Conservation (phyloP, 2,888 invertebrate genomes). For the Leuctra nigra region DNA sequence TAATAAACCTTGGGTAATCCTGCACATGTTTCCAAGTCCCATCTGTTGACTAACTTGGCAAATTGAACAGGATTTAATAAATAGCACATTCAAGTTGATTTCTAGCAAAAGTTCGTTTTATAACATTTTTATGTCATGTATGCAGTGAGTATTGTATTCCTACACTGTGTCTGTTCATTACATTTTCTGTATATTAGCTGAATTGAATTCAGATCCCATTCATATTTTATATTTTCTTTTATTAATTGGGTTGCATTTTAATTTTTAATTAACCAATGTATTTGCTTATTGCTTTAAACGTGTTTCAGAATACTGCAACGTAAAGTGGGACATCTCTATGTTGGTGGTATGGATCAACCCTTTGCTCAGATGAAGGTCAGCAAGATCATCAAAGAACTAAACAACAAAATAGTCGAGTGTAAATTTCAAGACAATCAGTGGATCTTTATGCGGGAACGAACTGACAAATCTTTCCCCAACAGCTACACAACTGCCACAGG, state of each 20-base stretch:
- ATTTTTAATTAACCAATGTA: background rate
- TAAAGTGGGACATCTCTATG: constrained; percentile 70
- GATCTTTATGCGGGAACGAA: constrained; percentile 92
- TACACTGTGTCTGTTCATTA: too few species aligned
- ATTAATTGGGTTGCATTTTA: background rate
- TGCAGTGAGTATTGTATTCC: too few species aligned
- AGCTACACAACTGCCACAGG: constrained; percentile 75
- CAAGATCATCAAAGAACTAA: constrained; percentile 66
- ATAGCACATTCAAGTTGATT: too few species aligned
- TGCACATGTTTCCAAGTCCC: too few species aligned
- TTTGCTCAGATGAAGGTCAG: constrained; percentile 71
- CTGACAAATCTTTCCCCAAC: constrained; percentile 96
- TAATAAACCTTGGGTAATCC: too few species aligned
- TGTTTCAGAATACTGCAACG: constrained; percentile 59
- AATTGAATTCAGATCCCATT: too few species aligned
- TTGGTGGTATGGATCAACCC: constrained; percentile 61
- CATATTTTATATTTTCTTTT: constrained; percentile 15
- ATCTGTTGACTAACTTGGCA: too few species aligned
- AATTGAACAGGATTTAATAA: too few species aligned
- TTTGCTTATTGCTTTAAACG: too few species aligned
- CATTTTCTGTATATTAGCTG: too few species aligned
- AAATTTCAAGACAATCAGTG: constrained; percentile 72
- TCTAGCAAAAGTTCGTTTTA: too few species aligned
- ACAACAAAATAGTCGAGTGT: constrained; percentile 97
- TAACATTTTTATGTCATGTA: too few species aligned